Base-by-base conservation (phyloP, 2,888 invertebrate species). In the Polydrusus pterygomalis region DNA sequence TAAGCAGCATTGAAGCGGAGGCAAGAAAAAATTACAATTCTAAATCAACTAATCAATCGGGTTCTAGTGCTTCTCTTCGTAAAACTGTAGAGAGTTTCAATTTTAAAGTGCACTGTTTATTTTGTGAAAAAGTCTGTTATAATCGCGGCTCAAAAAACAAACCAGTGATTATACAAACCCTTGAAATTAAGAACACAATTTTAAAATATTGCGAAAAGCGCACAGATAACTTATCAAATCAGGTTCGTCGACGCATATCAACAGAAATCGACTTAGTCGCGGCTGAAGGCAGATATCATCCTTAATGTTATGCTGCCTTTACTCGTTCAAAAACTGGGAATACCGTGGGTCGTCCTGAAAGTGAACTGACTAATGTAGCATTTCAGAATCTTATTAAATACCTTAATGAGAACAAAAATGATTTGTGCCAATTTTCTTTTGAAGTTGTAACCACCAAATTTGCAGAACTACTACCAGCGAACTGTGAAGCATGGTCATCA, bases 71-170 rank as follows among this genome's bases (percentile, higher is more conserved):
- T 45, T 13, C 45, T 45, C 45, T 45, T 45, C 45, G 45, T n/a
- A 6, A 45, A 45, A 45, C 45, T 13, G 45, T 45, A 45, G 45
- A 45, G 7, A n/a, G 45, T 13, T 45, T 45, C n/a, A n/a, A 45
- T 45, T 45, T 45, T 45, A 45, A n/a, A 45, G 10, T 45, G n/a
- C 45, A 45, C 45, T 45, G 45, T 45, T 45, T 45, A n/a, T 45
- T 45, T n/a, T 45, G 45, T 45, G 13, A 6, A 6, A 45, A 45
- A 45, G 13, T 45, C 7, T 45, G 45, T 45, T 45, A 45, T 45
- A 45, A 45, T 45, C 45, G 45, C 10, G 45, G 45, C n/a, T 45
- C 45, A n/a, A 45, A 45, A 45, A 45, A 45, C 13, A 45, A 45
- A 45, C 45, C 45, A 11, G 45, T n/a, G 7, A 45, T 45, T 45